These are phyloP conservation scores for Okamejei kenojei DNA, from an alignment of 2,797 vertebrate genomes.

Conservation along the genomic window DNA sequence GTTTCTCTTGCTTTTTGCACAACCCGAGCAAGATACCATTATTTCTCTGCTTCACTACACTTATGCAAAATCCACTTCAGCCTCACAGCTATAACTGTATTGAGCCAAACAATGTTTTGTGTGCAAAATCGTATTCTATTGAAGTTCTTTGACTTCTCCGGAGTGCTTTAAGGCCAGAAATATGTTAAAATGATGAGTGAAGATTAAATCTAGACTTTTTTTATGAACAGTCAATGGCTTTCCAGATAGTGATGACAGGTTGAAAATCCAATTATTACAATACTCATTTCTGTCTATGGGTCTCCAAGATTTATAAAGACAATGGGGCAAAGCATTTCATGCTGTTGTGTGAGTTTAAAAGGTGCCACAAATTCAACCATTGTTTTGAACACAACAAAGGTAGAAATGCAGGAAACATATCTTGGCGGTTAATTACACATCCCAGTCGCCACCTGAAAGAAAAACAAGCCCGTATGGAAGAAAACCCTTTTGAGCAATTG, in stretches of 20 bases:
- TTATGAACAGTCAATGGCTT: background rate
- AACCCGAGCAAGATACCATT: constrained; percentile 78
- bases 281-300: background rate
- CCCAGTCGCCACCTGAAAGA: background rate
- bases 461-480: background rate
- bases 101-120: constrained; percentile 67
- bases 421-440: background rate
- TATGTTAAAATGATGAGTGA: background rate
- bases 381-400: background rate
- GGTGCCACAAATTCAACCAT: background rate
- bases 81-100: constrained; percentile 78
- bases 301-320: background rate
- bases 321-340: background rate
- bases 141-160: background rate
- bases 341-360: background rate
- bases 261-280: background rate
- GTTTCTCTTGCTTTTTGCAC: constrained; percentile 61
- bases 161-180: background rate
- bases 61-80: constrained; percentile 86
- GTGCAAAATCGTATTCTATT: constrained; percentile 72
- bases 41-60: constrained; percentile 95
- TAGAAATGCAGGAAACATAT: background rate
- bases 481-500: background rate
- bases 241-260: background rate
- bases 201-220: background rate